Evolutionary conservation across 2,888 invertebrate genomes (phyloP).

Genomic region (Uropetala carovei): DNA sequence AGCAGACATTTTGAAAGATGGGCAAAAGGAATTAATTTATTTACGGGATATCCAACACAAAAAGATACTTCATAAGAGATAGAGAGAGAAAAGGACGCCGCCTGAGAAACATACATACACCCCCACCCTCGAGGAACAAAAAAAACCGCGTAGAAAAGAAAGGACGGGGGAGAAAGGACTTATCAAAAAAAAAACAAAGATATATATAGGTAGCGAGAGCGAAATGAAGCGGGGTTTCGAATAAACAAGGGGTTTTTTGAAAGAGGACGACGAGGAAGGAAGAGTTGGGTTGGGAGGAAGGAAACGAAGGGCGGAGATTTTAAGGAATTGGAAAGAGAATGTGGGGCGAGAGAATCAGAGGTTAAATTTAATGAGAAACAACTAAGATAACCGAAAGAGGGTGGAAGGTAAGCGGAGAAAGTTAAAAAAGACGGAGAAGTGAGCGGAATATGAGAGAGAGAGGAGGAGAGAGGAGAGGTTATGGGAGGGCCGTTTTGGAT

Average conservation of each 20-base stretch:
- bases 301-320: no score
- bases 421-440: slow-evolving; percentile 20
- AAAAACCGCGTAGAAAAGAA: background rate
- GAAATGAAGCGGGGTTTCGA: background rate
- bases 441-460: background rate
- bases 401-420: slow-evolving; percentile 1
- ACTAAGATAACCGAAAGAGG: slow-evolving; percentile 3
- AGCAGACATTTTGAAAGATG: no score
- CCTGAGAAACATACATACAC: background rate
- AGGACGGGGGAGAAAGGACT: background rate
- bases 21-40: background rate
- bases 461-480: background rate
- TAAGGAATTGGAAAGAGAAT: no score
- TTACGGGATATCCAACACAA: background rate
- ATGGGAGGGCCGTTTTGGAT: background rate
- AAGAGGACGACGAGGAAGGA: background rate
- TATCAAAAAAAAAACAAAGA: background rate
- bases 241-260: background rate
- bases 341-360: background rate
- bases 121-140: background rate
- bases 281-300: background rate
- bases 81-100: background rate
- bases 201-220: background rate
- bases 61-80: background rate
- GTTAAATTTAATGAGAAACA: slow-evolving; percentile 7